phyloP scores from a whole-genome alignment of 1,140 invertebrate genomes.

The Drosophila carrolli region DNA sequence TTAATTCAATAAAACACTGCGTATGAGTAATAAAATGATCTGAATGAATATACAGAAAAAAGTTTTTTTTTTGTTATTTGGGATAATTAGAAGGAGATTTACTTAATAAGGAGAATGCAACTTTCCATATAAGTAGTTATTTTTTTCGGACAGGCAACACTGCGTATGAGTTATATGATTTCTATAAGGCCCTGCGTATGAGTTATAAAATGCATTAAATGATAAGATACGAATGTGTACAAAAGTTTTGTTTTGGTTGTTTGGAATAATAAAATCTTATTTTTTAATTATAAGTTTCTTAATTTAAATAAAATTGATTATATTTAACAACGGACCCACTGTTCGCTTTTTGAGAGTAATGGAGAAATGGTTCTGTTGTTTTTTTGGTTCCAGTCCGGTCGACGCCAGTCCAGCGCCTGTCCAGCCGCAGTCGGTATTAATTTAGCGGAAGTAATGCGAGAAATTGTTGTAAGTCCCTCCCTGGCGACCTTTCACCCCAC shows the following conservation, averaged over 20 bases:
- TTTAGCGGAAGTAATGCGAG: slow-evolving; percentile 84
- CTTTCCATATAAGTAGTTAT: too few relatives aligned
- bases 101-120: too few relatives aligned
- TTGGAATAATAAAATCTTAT: too few relatives aligned
- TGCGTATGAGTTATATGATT: not conserved
- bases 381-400: slow-evolving; percentile 35
- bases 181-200: not conserved
- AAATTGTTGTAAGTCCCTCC: slow-evolving; percentile 65
- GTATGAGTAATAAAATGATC: too few relatives aligned
- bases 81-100: too few relatives aligned
- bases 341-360: slow-evolving; percentile 7
- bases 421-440: slow-evolving; percentile 81
- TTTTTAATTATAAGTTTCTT: too few relatives aligned
- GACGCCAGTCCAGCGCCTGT: slow-evolving; percentile 55
- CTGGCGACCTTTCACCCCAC: slow-evolving; percentile 10
- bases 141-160: not conserved
- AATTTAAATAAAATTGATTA: too few relatives aligned
- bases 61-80: too few relatives aligned
- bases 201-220: not conserved
- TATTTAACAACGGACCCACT: slow-evolving; percentile 8
- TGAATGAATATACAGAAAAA: too few relatives aligned
- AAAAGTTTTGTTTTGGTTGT: too few relatives aligned
- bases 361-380: slow-evolving; percentile 36
- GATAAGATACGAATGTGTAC: too few relatives aligned
- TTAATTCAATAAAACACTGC: too few relatives aligned